Evolutionary conservation across 2,888 invertebrate genomes (phyloP), one percentile per base, ranked within the genome.

Genomic region (Monochamus alternatus): DNA sequence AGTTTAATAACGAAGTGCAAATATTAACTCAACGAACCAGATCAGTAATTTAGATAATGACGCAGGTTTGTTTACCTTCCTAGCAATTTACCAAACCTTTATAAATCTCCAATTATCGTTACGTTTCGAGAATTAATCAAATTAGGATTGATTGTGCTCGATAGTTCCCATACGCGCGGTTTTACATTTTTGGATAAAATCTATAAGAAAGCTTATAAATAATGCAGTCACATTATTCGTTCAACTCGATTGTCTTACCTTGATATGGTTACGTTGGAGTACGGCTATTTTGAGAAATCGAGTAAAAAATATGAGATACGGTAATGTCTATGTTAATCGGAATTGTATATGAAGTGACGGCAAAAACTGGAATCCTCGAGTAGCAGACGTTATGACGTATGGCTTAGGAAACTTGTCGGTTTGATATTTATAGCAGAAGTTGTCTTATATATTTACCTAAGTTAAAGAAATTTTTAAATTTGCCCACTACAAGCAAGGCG

Each of bases 251-350:
- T 80, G 80, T 79, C 80, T 79, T 78, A 79, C 79, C 80, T 79
- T 79, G 80, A 80, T 80, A 79, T 80, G 80, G 78, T 72, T 76
- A 80, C 75, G 77, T 75, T 76, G 74, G 58, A 73, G 71, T 70
- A 74, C 66, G 67, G 71, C 76, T 73, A 75, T 73, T 75, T 75
- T 43, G 70, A 76, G 58, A 30, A 22, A 64, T 44, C 64, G 55
- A 60, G 70, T 72, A 77, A 78, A 78, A 79, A 79, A 77, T 76
- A 79, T 77, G 78, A 80, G 75, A 77, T 79, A 79, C 80, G 79
- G 78, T 80, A 80, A 80, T 77, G 80, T 80, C 79, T 80, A 79
- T 79, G 80, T 80, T 79, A 80, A 80, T 80, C 78, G 76, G 78
- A 77, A 78, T 80, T 80, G 79, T 74, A 79, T 79, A 79, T 77